Evolutionary conservation across 2,113 vertebrate genomes (phyloP).

Genomic region (Seriola dumerili): DNA sequence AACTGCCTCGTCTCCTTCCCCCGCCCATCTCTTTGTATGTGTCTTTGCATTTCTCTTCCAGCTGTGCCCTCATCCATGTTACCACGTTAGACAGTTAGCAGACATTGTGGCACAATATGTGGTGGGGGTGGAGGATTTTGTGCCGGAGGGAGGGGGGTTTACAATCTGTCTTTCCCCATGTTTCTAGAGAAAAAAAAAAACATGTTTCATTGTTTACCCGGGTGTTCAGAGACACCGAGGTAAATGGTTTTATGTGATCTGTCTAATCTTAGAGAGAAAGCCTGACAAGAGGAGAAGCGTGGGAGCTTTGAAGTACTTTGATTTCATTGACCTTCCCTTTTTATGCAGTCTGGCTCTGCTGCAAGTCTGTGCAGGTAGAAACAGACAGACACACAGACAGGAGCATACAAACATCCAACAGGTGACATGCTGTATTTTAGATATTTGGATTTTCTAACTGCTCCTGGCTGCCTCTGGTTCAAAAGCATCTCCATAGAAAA

Average conservation of each 20-base stretch:
- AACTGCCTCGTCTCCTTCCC: constrained; percentile 29
- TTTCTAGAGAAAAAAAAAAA: constrained; percentile 58
- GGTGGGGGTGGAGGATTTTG: constrained; percentile 65
- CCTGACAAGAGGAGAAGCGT: constrained; percentile 52
- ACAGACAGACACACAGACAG: constrained; percentile 15
- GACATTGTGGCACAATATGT: constrained; percentile 59
- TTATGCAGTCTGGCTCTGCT: constrained; percentile 56
- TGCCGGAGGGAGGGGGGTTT: constrained; percentile 55
- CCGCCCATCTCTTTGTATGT: constrained; percentile 37
- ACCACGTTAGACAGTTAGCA: constrained; percentile 65
- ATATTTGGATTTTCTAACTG: neutral
- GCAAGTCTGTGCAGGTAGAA: constrained; percentile 58
- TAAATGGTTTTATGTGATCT: constrained; percentile 63
- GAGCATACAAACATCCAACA: neutral
- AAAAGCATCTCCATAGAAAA: neutral
- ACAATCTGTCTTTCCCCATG: constrained; percentile 45
- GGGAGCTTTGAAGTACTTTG: constrained; percentile 67
- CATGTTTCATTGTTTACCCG: constrained; percentile 54
- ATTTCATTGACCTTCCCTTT: constrained; percentile 68
- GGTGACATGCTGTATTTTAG: neutral
- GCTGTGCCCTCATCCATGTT: constrained; percentile 74
- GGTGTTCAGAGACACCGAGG: constrained; percentile 49
- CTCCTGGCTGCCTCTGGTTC: neutral
- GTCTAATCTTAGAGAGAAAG: constrained; percentile 66
- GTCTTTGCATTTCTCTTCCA: constrained; percentile 61